phyloP scores from a whole-genome alignment of 2,888 invertebrate species.

The Euspilapteryx auroguttella region DNA sequence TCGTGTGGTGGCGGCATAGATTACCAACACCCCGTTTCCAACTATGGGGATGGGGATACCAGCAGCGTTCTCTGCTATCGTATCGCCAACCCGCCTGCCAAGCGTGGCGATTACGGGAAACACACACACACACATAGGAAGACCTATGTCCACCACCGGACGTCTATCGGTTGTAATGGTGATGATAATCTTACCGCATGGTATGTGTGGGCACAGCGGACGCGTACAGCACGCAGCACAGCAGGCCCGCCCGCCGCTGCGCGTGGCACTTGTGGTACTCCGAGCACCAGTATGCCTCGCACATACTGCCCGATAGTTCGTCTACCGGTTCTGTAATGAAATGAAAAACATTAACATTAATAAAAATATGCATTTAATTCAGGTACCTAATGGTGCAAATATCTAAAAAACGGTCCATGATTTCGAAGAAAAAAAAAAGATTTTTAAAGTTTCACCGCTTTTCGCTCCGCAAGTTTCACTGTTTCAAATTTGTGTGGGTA shows the following conservation, averaged over 20 bases:
- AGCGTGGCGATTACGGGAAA: background rate
- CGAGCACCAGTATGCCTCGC: slow-evolving; percentile 80
- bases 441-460: no score
- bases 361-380: no score
- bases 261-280: slow-evolving; percentile 88
- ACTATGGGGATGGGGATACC: no score
- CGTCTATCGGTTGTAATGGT: background rate
- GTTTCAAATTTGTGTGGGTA: no score
- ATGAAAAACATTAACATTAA: slow-evolving; percentile 7
- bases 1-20: no score
- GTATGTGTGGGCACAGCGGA: slow-evolving; percentile 75
- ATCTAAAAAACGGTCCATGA: no score
- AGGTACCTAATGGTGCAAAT: no score
- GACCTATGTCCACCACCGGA: slow-evolving; percentile 1
- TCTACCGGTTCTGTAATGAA: slow-evolving; percentile 9
- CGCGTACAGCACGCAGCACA: slow-evolving; percentile 74
- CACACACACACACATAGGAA: background rate
- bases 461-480: no score
- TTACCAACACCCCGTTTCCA: no score
- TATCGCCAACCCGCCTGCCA: no score
- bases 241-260: slow-evolving; percentile 63
- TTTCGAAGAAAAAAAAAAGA: no score
- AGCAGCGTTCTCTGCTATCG: no score
- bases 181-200: slow-evolving; percentile 58
- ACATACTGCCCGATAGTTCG: slow-evolving; percentile 26